Evolutionary conservation across 2,888 invertebrate genomes (phyloP).

Genomic region (Nowickia ferox): DNA sequence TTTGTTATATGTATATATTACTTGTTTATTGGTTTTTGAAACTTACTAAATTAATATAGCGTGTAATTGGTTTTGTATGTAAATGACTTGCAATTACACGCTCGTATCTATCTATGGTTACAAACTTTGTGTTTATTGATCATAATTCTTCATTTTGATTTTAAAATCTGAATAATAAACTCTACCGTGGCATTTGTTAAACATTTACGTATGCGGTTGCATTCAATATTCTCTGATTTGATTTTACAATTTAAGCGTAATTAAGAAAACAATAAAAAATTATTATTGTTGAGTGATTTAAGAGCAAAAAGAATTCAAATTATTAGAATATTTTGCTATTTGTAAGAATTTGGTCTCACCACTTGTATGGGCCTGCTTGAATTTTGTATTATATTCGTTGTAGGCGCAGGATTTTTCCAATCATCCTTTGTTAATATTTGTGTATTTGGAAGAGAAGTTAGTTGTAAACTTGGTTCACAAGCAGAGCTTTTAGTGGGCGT

Average conservation of each 20-base stretch:
- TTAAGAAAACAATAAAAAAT: constrained; percentile 12
- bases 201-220: background rate
- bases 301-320: constrained; percentile 9
- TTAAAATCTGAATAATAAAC: constrained; percentile 10
- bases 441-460: constrained; percentile 9
- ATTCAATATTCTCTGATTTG: constrained; percentile 9
- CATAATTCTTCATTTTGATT: background rate
- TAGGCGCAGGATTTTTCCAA: constrained; percentile 74
- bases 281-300: constrained; percentile 6
- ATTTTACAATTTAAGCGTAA: constrained; percentile 48
- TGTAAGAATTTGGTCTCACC: constrained; percentile 61
- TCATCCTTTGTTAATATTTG: constrained; percentile 60
- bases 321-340: constrained; percentile 61
- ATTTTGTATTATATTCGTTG: constrained; percentile 62
- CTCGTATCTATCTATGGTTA: constrained; percentile 23
- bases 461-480: constrained; percentile 35
- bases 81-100: constrained; percentile 49
- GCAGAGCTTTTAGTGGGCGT: constrained; percentile 41
- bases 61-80: constrained; percentile 34
- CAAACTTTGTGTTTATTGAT: constrained; percentile 10
- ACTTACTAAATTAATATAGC: constrained; percentile 54
- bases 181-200: constrained; percentile 6
- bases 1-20: constrained; percentile 9
- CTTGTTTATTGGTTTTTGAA: constrained; percentile 21
- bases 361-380: constrained; percentile 60